Base-by-base conservation (phyloP, 1,140 invertebrate genomes). In the Potamilus streckersoni region DNA sequence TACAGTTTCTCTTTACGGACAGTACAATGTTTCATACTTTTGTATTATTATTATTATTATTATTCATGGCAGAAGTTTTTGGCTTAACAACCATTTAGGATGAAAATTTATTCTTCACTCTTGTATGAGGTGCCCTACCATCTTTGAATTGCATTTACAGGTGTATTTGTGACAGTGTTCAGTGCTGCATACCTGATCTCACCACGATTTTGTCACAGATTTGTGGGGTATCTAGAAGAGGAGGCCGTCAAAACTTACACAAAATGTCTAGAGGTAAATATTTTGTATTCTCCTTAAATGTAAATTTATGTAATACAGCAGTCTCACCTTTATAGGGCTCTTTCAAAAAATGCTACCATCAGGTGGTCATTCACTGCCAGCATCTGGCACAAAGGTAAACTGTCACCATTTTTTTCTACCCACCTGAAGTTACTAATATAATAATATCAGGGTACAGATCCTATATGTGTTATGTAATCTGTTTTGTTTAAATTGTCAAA, bases 161-260 rank as follows among this genome's bases (percentile, higher is more conserved):
- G 85, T 71, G 74, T 85, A 13, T 91, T 90, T 84, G 89, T 90
- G 49, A 89, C 86, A 19, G 70, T 84, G 71, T 91, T 90, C 77
- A 83, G 84, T 74, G 2, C 89, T 3, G 80, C 85, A 2, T 91
- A 91, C 75, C 49, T 90, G 15, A 31, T 90, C 19, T 86, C 85
- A 27, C 87, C 90, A 3, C 83, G 82, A 67, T 90, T 88, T 55
- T 90, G 90, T 70, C 90, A 91, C 76, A 79, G 90, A 59, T 89
- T 91, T 83, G 90, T 91, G 23, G 90, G 90, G 0, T 91, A 91
- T 74, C 74, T 91, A 60, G 90, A 91, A 76, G 90, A 91, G 79
- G 90, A 91, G 78, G 90, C 90, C 14, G 90, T 91, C 1, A 86
- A 86, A 61, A 90, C 90, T 14, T 91, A 91, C 82, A 86, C 88